Base-by-base conservation (phyloP, 2,888 invertebrate genomes). In the Dicyrtoma fusca region DNA sequence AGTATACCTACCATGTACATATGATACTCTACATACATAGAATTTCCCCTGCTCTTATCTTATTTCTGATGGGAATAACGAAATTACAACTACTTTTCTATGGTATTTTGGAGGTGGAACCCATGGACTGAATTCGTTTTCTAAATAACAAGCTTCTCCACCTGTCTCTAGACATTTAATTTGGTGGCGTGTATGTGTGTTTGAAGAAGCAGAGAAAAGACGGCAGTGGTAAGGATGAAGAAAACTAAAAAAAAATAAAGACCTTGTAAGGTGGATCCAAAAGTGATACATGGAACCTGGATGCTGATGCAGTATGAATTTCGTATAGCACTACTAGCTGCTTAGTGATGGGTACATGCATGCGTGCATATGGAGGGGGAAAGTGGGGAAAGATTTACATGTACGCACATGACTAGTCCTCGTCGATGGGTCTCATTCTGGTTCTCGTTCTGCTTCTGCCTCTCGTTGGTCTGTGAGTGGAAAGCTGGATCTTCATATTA, bases 81-180 rank as follows among this genome's bases (percentile, higher is more conserved):
- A 34, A 34, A 34, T 34, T 34, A 34, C 34, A 34, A 34, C 34
- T 34, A 8, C 34, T 34, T 34, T 53, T 53, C 10, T 53, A 19
- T 53, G 25, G 19, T n/a, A 14, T 57, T 57, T 57, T 57, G n/a
- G 14, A 57, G 8, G 1, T 57, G 10, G 11, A 4, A 21, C 13
- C 19, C 55, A 17, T 23, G 6, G 23, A 14, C 55, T 26, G 61
- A 34, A 42, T 10, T 6, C 42, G 3, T n/a, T 34, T 25, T 25
- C 10, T 25, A 57, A 14, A 23, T n/a, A 25, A 57, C 21, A 57
- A 10, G 21, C n/a, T 57, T 14, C n/a, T 57, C 19, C 55, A n/a
- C 57, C 57, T 57, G 57, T 42, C 61, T 61, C 34, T 42, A 34
- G 61, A 42, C 61, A 61, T 61, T 61, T 61, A 61, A 61, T 61